Base-by-base conservation (phyloP, 35 echinoderm and acorn worm genomes). In the Apostichopus japonicus region DNA sequence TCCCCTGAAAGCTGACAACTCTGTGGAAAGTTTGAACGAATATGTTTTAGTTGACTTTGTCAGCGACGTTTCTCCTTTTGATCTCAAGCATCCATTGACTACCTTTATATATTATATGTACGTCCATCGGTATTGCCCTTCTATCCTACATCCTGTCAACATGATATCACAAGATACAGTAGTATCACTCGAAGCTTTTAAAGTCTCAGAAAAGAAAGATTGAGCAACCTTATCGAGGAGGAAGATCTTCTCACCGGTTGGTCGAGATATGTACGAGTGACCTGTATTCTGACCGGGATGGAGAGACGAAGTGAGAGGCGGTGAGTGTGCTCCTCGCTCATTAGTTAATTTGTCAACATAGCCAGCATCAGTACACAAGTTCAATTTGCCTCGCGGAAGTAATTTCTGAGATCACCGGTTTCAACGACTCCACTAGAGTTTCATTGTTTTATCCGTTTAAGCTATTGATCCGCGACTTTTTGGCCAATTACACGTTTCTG, bases 381-480 rank as follows among this genome's bases (percentile, higher is more conserved):
- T 54, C 81, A 84, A 84, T 84, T 84, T 84, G 56, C 56, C 81
- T 57, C 21, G 54, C 54, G 81, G 81, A 84, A 84, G 54, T 84
- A 84, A 84, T 84, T 57, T 84, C 81, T 58, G 33, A 24, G 54
- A 84, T 84, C 53, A 84, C 54, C 21, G 53, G 54, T 58, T 84
- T 58, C 81, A 84, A 84, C 14, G 81, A 58, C 71, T 75, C 54
- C 54, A 58, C 54, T 84, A 23, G 53, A 58, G 56, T 84, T 84
- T 84, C 81, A 84, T 58, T 55, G 81, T 22, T 84, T 55, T 84
- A 55, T 84, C 51, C 81, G 55, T 84, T 84, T 84, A 84, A 84
- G 81, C 81, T 59, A 84, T 84, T 84, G 81, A 84, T 84, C 81
- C 56, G 7, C 81, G 56, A 57, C 81, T 55, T 75, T 84, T 84